These are phyloP conservation scores for Uropsilus gracilis DNA, from an alignment of 2,113 vertebrate genomes.

Conservation along the genomic window DNA sequence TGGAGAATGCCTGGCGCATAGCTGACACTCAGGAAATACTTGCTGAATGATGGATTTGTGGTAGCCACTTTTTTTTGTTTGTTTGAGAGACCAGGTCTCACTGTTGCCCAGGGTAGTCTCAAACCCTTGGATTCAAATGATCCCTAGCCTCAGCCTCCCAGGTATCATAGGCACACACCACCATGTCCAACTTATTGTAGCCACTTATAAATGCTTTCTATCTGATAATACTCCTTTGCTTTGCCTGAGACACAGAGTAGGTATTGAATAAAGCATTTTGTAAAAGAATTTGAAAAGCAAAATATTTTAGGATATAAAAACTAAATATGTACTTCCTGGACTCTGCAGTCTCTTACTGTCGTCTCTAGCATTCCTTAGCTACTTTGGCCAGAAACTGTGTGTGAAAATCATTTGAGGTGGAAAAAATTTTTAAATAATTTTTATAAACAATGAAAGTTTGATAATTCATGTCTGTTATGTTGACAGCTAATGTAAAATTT, in stretches of 20 bases:
- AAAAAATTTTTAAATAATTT: background rate
- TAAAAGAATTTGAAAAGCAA: slow-evolving; percentile 35
- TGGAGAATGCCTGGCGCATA: background rate
- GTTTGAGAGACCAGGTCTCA: too few relatives aligned
- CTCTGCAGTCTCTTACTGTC: background rate
- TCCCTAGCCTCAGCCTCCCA: too few relatives aligned
- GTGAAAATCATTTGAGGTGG: background rate
- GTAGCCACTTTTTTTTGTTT: background rate
- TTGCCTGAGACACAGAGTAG: background rate
- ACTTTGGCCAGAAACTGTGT: slow-evolving; percentile 1
- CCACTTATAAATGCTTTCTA: background rate
- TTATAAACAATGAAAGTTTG: slow-evolving; percentile 1
- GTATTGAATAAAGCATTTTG: background rate
- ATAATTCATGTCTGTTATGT: background rate
- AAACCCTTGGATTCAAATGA: too few relatives aligned
- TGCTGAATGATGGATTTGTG: background rate
- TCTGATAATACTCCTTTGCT: background rate
- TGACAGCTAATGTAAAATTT: background rate
- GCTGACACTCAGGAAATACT: background rate
- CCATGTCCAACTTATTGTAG: too few relatives aligned
- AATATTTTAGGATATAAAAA: background rate
- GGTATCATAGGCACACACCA: too few relatives aligned
- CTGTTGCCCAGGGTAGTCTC: too few relatives aligned
- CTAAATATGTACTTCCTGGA: background rate
- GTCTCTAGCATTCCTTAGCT: background rate